Evolutionary conservation across 2,888 invertebrate genomes (phyloP), one percentile per base, ranked within the genome.

Genomic region (Xestia rhomboidea): DNA sequence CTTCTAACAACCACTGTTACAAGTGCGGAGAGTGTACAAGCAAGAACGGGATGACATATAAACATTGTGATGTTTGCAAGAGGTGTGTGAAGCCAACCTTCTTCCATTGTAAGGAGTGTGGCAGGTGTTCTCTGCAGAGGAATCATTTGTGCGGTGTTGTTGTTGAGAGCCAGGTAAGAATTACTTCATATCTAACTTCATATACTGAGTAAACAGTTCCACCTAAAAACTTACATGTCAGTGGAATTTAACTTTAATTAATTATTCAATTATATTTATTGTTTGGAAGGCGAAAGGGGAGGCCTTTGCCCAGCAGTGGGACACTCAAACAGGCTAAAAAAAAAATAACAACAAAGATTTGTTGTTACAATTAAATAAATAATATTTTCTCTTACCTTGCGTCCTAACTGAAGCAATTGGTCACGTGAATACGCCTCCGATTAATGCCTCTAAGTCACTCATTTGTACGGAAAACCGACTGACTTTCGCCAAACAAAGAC

Each of bases 31-130:
- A 90, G 51, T 97, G 97, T 90, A 90, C 96, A 95, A 92, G 98
- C 97, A 85, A 93, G 92, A 90, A 96, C 93, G 83, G 98, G 97
- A 94, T 98, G 97, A 84, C 99, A 97, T 96, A 98, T 97, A 95
- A 89, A 60, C 99, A 99, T 93, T 99, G 99, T 90, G 94, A 96
- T 54, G 91, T 94, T n/a, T 99, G 99, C 90, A 96, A 97, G 21
- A 94, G 97, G 68, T 99, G 99, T 93, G 99, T 99, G 0, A 99
- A 99, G 94, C 98, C 98, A 0, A 98, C 98, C 0, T 98, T 98
- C 97, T 95, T 97, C 49, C 99, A 99, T 93, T 99, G 99, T 89
- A 90, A 94, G 1, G 94, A 91, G 11, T 99, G 99, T 92, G 93
- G 96, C 0, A 96, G 98, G 81, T 99, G 99, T 86, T 92, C 94